Base-by-base conservation (phyloP, 2,113 vertebrate species). In the Neomonachus schauinslandi region DNA sequence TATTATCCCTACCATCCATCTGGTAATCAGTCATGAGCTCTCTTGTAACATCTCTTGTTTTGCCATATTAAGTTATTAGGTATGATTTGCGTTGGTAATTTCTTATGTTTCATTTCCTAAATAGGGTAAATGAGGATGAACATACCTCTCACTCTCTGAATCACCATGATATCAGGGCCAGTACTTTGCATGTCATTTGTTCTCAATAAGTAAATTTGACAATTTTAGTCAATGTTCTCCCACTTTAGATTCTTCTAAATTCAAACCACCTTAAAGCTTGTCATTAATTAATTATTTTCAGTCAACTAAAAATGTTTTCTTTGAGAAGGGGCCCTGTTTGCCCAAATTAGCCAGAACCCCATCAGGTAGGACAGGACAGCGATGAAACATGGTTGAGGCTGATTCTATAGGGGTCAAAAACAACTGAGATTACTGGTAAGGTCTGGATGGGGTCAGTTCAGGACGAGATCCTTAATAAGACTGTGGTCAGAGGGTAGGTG, bases 221-320 rank as follows among this genome's bases (percentile, higher is more conserved):
- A 59, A 13, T 83, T 69, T 46, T 76, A 61, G 15, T 77, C 11
- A 18, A 22, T 65, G 5, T 36, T 46, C 55, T 85, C 4, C 28
- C 39, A 36, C 12, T 93, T 95, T 49, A 76, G 39, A 77, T 42
- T 86, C 28, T 91, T 42, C 51, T 88, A 74, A 59, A 2, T 88
- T 96, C 42, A 83, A 83, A 39, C n/a, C 39, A 57, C 4, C 13
- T 65, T 76, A 85, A 91, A 65, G 21, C 3, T 89, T 82, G 11
- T 46, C 53, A 97, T 31, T n/a, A 83, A 71, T 82, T 71, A 74
- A 31, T 76, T 49, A n/a, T n/a, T 88, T 89, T 84, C n/a, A n/a
- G 31, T n/a, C 11, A 96, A 65, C 63, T 80, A 51, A 42, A 86
- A 33, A 77, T 18, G 4, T 71, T n/a, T 19, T 86, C 51, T 88